Base-by-base conservation (phyloP, 2,888 invertebrate genomes). In the Orchesella flavescens region DNA sequence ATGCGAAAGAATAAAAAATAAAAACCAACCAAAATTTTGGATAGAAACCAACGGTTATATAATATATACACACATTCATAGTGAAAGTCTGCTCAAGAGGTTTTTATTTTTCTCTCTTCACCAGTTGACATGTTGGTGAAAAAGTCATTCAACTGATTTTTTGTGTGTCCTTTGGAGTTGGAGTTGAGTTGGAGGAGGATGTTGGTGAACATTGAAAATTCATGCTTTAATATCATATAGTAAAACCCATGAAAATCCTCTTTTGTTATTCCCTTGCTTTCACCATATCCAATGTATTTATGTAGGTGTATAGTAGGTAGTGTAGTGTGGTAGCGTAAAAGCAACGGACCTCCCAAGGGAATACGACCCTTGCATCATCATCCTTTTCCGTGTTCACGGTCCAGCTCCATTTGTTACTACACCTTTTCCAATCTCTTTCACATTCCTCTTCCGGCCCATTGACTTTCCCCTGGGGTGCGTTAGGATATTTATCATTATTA, bases 401-500 rank as follows among this genome's bases (percentile, higher is more conserved):
- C 78, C 68, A 68, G 77, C 68, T 77, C 68, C 77, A 75, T 75
- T 65, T 77, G 77, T 77, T 59, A 66, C 68, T 79, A 79, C 79
- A 72, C 79, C 79, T 65, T 79, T 73, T 53, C 46, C 79, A 79
- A 79, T 79, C 79, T 71, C 61, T 78, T 78, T 49, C 69, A 71
- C 69, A 69, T 78, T 71, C 78, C 72, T 65, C 79, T 79, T 79
- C 79, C 73, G 65, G 79, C 79, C 72, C 79, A 79, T 79, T 79
- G 79, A 79, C 72, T 79, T 66, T 79, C 79, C 79, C 79, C 79
- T 71, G 79, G 79, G 79, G 79, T 79, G 79, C 71, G 79, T 71
- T 73, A 46, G 55, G 63, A 79, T 72, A 79, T 79, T 79, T 79
- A 79, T 79, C 79, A 79, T 72, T 79, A 79, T 79, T 79, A 79